Base-by-base conservation (phyloP, 2,797 vertebrate species). In the Numenius phaeopus region DNA sequence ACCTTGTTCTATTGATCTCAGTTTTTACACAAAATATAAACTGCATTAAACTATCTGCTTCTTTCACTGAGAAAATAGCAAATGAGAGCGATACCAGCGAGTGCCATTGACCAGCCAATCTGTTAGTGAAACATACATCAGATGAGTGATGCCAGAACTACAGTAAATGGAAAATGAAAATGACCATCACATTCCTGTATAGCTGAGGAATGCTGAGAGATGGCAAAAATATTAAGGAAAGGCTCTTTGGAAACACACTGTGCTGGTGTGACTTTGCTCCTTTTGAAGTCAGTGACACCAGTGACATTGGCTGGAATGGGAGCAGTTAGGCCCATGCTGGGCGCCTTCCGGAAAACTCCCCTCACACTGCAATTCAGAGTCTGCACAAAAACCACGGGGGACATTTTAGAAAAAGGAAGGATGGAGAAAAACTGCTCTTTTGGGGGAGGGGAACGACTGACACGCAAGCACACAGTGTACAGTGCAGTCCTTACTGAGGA, bases 401-500 rank as follows among this genome's bases (percentile, higher is more conserved):
- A 3, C 30, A 16, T 19, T 42, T 77, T 5, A 59, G 62, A 49
- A 67, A 39, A 27, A 47, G 32, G 27, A 87, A 17, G 10, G 24
- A 46, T 62, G 7, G 26, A 20, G 30, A 61, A 52, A 73, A 66
- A 22, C 10, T 55, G 24, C 27, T 87, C 27, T 82, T 50, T 7
- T 10, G 23, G 5, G 26, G 14, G 24, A 42, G 29, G 6, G 17
- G 26, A 77, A 44, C 1, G 14, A 20, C 44, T 82, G 52, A 50
- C 14, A 21, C 10, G 8, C 3, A 67, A 27, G 30, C 70, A 52
- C 12, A 23, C 1, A 0, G 21, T 15, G 9, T 27, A 6, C 39
- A 39, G 17, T 39, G 9, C 39, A 40, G 37, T 52, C 62, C 37
- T 40, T 46, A 11, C n/a, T 27, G 32, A 40, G 14, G n/a, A 78